phyloP scores from a whole-genome alignment of 2,113 vertebrate genomes.

The Verasper variegatus region DNA sequence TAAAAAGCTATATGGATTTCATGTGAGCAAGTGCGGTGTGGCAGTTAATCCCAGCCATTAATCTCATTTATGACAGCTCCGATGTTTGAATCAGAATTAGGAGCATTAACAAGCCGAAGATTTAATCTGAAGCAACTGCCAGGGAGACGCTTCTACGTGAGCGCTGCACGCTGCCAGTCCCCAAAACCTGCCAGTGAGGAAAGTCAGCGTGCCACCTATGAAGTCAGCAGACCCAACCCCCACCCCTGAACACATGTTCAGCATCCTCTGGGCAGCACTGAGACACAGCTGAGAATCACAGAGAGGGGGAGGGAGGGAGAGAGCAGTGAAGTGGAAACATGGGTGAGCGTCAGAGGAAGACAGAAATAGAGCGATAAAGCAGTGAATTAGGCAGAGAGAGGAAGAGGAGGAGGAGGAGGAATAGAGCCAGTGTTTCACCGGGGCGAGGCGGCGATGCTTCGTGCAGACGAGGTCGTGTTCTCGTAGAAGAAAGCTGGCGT shows the following conservation, averaged over 20 bases:
- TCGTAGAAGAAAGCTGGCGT: background rate
- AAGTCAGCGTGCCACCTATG: slow-evolving; percentile 73
- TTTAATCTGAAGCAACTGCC: too few species aligned
- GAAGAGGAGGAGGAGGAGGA: slow-evolving; percentile 30
- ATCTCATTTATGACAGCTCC: slow-evolving; percentile 18
- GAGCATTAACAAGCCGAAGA: too few species aligned
- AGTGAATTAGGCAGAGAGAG: slow-evolving; percentile 56
- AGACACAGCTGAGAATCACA: slow-evolving; percentile 68
- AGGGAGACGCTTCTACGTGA: too few species aligned
- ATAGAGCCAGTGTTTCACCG: slow-evolving; percentile 30
- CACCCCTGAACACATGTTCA: slow-evolving; percentile 78
- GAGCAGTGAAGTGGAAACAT: slow-evolving; percentile 72
- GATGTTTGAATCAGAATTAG: background rate
- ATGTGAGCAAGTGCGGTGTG: background rate
- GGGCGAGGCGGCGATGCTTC: slow-evolving; percentile 21
- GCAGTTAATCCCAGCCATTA: slow-evolving; percentile 1
- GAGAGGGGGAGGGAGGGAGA: slow-evolving; percentile 48
- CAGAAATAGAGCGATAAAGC: slow-evolving; percentile 78
- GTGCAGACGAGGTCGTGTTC: slow-evolving; percentile 30
- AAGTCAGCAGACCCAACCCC: slow-evolving; percentile 74
- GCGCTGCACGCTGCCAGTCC: slow-evolving; percentile 8
- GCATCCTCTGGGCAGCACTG: slow-evolving; percentile 74
- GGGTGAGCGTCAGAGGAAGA: slow-evolving; percentile 73
- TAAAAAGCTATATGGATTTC: too few species aligned
- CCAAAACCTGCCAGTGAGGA: slow-evolving; percentile 57